Evolutionary conservation across 2,113 vertebrate species (phyloP), one percentile per base, ranked within the genome.

Genomic region (Melanostigma gelatinosum): DNA sequence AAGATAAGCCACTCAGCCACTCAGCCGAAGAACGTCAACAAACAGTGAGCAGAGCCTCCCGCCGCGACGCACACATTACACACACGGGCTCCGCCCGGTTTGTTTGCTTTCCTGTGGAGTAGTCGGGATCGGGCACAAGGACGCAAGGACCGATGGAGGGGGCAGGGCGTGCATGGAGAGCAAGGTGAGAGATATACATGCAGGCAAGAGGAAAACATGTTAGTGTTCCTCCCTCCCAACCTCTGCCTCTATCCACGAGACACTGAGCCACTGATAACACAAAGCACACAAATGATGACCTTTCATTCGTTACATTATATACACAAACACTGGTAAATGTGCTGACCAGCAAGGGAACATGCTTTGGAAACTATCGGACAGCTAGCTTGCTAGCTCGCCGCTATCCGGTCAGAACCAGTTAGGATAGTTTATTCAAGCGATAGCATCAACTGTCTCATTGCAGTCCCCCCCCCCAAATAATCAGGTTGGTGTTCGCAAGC

Each of bases 1-100:
- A 86, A 84, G 85, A 88, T 90, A 89, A 92, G 76, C 42, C 4
- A 69, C 52, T n/a, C n/a, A n/a, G n/a, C n/a, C 73, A 79, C 27
- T 85, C 72, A 57, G 52, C 69, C 24, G 8, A 42, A 68, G 32
- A 82, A 63, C 77, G 2, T 84, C 69, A 88, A 90, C 84, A 92
- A 85, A 85, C 73, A 66, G 40, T 6, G 16, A 83, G 58, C 52
- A 54, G 66, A 77, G 62, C 57, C 77, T 80, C 62, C 62, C 24
- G 69, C 79, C 75, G 78, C 7, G 9, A 73, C 55, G 32, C 80
- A 65, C 73, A 62, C 71, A 67, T 60, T n/a, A 66, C 64, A 72
- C 57, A 76, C 42, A 60, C 44, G 20, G 1, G 20, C 60, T 20
- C 7, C 32, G 60, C 20, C 65, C 4, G 6, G 4, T 52, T 58